Base-by-base conservation (phyloP, 2,888 invertebrate species). In the Acronicta alni region DNA sequence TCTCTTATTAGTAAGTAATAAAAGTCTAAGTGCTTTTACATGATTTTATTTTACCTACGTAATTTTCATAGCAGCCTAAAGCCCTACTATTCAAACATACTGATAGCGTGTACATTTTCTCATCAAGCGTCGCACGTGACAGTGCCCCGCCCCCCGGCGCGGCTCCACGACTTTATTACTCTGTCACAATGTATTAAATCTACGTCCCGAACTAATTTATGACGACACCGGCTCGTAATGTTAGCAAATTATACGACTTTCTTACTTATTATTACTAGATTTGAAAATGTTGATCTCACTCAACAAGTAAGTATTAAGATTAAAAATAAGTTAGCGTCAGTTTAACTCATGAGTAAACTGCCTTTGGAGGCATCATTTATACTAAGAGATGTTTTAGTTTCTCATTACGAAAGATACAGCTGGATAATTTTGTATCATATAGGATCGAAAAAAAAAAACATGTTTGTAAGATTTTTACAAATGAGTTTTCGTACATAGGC, bases 171-270 rank as follows among this genome's bases (percentile, higher is more conserved):
- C 68, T 55, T 57, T 61, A 66, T 71, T 56, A 65, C 41, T 30
- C 47, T 43, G 67, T 59, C 53, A 59, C 55, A 71, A 56, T 56
- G 71, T 66, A 72, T 63, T 62, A 59, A 52, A 72, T 72, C 67
- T 53, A 44, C 53, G 53, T 56, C 62, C 43, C 48, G 26, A 18
- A 66, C 67, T 57, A 73, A 73, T 69, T 73, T 69, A 74, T 74
- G 55, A 57, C 30, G 61, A 49, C 73, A 57, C 55, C 42, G 41
- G 59, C 55, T 61, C 55, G 17, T 55, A 59, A 66, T 42, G 65
- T 45, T 49, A 49, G 60, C 32, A 69, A 73, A 76, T 73, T 58
- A 65, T 56, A 51, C 47, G 47, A 38, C 16, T 18, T 53, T 54
- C 70, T 49, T 63, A 41, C 55, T 57, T 18, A 37, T 48, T 57